Base-by-base conservation (phyloP, 2,888 invertebrate species). In the Phragmatobia fuliginosa region DNA sequence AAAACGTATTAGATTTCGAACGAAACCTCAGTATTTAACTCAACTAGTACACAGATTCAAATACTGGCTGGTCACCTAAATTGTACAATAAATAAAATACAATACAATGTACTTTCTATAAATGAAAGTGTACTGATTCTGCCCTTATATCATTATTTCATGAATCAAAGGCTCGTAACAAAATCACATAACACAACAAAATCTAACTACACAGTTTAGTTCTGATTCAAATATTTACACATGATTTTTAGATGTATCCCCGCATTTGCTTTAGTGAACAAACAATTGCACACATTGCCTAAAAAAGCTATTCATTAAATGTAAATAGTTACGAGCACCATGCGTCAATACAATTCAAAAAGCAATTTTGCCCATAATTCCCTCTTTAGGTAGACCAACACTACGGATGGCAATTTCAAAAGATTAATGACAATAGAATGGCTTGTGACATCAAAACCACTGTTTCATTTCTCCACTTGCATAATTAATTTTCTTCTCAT, bases 301-400 rank as follows among this genome's bases (percentile, higher is more conserved):
- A 16, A 38, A n/a, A 52, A n/a, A 11, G 6, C 45, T 62, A 59
- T 28, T 56, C 58, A 28, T 58, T 65, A 62, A 62, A 63, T 32
- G 66, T 28, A 59, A 68, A 70, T 67, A 52, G 25, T 70, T 69
- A 38, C 33, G 21, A 62, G 72, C 45, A 75, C 62, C 68, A 61
- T 76, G 68, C 71, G 68, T 71, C 78, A 74, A 80, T 79, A 76
- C 72, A 79, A 86, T 80, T 85, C 82, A 84, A 87, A 85, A 83
- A 79, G 85, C 82, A 85, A 88, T 88, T 86, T 84, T 73, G 76
- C 75, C 62, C 82, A 82, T 83, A 76, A 70, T 80, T 75, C 75
- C 71, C 75, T 73, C 68, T 72, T 63, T 71, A 82, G 78, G 73
- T 73, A 71, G 66, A 66, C 70, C 52, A 67, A 56, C 71, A 71